A percentile compares a stretch with the other conserved stretches of the same genome.
Evolutionary conservation across 2,113 vertebrate genomes (phyloP).

Genomic region (Dipodomys spectabilis): DNA sequence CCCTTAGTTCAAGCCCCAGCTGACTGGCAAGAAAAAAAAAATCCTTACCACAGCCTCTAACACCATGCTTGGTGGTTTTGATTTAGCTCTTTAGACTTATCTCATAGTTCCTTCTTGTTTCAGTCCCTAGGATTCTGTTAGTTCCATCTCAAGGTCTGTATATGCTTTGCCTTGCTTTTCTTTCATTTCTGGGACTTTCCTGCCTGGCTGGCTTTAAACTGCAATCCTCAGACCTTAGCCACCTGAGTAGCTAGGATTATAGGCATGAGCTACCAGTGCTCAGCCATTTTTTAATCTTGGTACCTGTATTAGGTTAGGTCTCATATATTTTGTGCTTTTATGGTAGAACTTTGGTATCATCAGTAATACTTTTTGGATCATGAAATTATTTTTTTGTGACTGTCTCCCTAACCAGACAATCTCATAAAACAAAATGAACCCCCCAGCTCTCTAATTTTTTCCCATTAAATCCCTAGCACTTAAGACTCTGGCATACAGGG

Average conservation of each 20-base stretch:
- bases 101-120: not conserved
- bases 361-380: not conserved
- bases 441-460: constrained; percentile 36
- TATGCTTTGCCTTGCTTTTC: not conserved
- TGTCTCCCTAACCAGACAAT: not conserved
- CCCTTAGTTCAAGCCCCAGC: too few species aligned
- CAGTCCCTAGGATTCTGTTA: not conserved
- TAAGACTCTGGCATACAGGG: not conserved
- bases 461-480: not conserved
- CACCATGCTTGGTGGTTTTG: too few species aligned
- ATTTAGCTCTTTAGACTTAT: not conserved
- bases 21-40: too few species aligned
- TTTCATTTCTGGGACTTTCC: too few species aligned
- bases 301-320: not conserved
- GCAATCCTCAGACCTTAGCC: not conserved
- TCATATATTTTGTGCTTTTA: not conserved
- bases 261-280: not conserved
- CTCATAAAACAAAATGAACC: not conserved
- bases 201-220: not conserved
- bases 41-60: not conserved
- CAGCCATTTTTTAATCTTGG: not conserved
- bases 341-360: not conserved
- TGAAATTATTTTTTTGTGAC: not conserved
- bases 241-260: not conserved
- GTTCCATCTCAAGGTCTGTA: not conserved